Evolutionary conservation across 1,140 invertebrate genomes (phyloP).

Genomic region (Drosophila murphyi): DNA sequence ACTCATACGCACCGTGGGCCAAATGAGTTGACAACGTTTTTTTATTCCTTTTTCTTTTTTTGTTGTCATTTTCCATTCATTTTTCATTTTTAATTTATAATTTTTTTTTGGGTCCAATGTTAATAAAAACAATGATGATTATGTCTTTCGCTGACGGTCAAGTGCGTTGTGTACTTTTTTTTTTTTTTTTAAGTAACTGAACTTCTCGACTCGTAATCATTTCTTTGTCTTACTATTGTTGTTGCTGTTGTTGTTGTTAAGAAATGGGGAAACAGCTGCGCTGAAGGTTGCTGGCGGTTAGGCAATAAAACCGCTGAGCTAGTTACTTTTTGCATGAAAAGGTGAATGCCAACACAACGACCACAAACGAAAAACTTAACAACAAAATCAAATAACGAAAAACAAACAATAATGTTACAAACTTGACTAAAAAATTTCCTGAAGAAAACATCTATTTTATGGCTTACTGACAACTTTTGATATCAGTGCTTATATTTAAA

Average conservation of each 20-base stretch:
- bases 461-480: too few relatives aligned
- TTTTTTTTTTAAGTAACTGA: slow-evolving; percentile 12
- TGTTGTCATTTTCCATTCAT: neutral
- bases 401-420: neutral
- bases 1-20: slow-evolving; percentile 63
- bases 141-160: slow-evolving; percentile 53
- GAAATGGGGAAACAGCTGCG: slow-evolving; percentile 67
- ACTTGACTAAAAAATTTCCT: slow-evolving; percentile 50
- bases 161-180: slow-evolving; percentile 35
- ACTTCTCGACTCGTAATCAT: slow-evolving; percentile 37
- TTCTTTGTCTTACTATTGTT: slow-evolving; percentile 15
- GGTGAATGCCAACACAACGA: slow-evolving; percentile 63
- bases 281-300: slow-evolving; percentile 54
- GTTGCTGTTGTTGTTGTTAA: slow-evolving; percentile 32
- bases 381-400: neutral
- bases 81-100: slow-evolving; percentile 7
- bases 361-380: slow-evolving; percentile 14
- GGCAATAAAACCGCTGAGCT: slow-evolving; percentile 66
- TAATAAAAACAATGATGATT: slow-evolving; percentile 46
- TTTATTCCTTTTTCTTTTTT: slow-evolving; percentile 8
- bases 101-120: slow-evolving; percentile 25
- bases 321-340: slow-evolving; percentile 48
- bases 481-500: too few relatives aligned
- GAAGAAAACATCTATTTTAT: slow-evolving; percentile 14
- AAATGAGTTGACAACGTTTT: slow-evolving; percentile 33